phyloP scores from a whole-genome alignment of 2,888 invertebrate species.

The Scaptomyza flava region DNA sequence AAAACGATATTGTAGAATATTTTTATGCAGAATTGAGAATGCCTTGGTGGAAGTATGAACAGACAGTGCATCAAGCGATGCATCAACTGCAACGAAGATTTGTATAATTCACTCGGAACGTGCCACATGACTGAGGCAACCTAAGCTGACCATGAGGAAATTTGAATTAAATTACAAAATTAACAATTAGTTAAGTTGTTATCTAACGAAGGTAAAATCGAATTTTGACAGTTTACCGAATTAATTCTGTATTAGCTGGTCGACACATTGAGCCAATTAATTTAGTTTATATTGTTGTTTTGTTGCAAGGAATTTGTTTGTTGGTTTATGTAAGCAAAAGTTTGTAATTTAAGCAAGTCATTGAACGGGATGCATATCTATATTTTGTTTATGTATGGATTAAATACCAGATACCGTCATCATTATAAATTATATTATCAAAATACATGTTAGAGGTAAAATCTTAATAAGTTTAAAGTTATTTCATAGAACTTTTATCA shows the following conservation, averaged over 20 bases:
- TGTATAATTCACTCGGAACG: background rate
- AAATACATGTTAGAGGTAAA: no score
- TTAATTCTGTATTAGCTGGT: background rate
- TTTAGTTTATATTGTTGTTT: background rate
- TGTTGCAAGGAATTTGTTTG: background rate
- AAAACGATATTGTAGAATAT: background rate
- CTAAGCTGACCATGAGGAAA: background rate
- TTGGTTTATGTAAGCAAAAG: background rate
- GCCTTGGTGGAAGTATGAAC: background rate
- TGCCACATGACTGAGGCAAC: background rate
- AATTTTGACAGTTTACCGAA: background rate
- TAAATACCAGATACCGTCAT: no score
- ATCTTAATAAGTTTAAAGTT: no score
- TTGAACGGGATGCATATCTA: background rate
- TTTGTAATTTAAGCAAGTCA: background rate
- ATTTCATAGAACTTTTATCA: no score
- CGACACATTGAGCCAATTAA: background rate
- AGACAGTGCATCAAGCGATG: no score
- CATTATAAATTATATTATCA: no score
- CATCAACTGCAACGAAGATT: background rate
- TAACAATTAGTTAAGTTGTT: background rate
- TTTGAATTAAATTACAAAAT: background rate
- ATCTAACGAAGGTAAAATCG: background rate
- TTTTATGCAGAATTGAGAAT: background rate
- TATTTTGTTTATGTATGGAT: background rate